Base-by-base conservation (phyloP, 2,888 invertebrate genomes). In the Drepana falcataria region DNA sequence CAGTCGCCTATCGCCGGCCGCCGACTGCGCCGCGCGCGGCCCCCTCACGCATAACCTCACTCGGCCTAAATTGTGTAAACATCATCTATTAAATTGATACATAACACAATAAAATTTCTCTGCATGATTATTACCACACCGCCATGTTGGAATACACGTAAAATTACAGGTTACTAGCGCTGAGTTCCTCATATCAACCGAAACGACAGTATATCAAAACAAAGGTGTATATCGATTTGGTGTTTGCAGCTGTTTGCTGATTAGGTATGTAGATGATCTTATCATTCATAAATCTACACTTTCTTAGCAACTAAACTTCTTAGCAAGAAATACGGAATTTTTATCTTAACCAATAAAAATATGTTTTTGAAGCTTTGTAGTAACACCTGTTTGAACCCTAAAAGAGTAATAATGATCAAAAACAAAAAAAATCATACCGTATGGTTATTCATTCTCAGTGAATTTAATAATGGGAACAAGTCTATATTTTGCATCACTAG, bases 211-310 rank as follows among this genome's bases (percentile, higher is more conserved):
- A 21, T 77, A 81, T 73, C 79, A 87, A 86, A 85, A 85, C 84
- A 85, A 83, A 85, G 76, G 81, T 83, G 79, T 83, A 69, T 77
- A 86, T 85, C 70, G 87, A 87, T 87, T 85, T 64, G 69, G 73
- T 71, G 77, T 71, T 75, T 74, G 74, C 75, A 75, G 73, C 74
- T 77, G 75, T 73, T 77, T 72, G 65, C 60, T 59, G 63, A 61
- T 66, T 63, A 64, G 71, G 76, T 76, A 65, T 59, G 70, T 67
- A 64, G 35, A 47, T 35, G 35, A 47, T 34, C 40, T 34, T 47
- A 21, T 48, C 6, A 56, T 48, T 53, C 6, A 37, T 47, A 47
- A 37, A 37, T 37, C 21, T 21, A 21, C 21, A 21, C 21, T 21
- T 21, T 21, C 21, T 21, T 21, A 21, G 21, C 1, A 21, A 21